These are phyloP conservation scores for Heliconius ethilla DNA, from an alignment of 2,888 invertebrate genomes.

Conservation along the genomic window DNA sequence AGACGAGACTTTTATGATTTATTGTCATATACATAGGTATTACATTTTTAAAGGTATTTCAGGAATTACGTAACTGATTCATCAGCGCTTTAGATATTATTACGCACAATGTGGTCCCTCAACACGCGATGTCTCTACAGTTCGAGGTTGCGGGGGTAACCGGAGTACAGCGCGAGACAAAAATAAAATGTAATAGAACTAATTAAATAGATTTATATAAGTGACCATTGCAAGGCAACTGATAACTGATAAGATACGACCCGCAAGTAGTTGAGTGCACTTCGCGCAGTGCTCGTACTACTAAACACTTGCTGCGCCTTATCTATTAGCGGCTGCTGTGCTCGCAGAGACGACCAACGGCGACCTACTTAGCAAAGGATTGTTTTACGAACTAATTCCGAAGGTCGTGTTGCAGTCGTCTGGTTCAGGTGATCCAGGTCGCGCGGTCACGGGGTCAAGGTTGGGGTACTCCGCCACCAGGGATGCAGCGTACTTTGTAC, in stretches of 20 bases:
- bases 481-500: not conserved
- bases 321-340: not conserved
- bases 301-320: not conserved
- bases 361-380: too few relatives aligned
- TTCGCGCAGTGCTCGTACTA: not conserved
- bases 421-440: too few relatives aligned
- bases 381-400: too few relatives aligned
- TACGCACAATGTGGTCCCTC: too few relatives aligned
- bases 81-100: too few relatives aligned
- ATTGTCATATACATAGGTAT: not conserved
- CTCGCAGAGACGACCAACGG: too few relatives aligned
- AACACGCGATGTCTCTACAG: too few relatives aligned
- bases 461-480: not conserved
- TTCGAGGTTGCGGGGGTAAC: too few relatives aligned
- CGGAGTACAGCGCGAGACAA: not conserved
- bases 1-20: not conserved
- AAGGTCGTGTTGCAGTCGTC: too few relatives aligned
- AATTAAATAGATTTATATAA: not conserved
- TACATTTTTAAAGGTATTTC: too few relatives aligned
- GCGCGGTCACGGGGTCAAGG: slow-evolving; percentile 38
- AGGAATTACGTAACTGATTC: too few relatives aligned
- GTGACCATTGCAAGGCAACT: not conserved
- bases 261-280: not conserved
- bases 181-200: not conserved
- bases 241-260: slow-evolving; percentile 16